Conservation (phyloP, 92 coral and sea anemone genomes). For the Virgularia gustaviana region DNA sequence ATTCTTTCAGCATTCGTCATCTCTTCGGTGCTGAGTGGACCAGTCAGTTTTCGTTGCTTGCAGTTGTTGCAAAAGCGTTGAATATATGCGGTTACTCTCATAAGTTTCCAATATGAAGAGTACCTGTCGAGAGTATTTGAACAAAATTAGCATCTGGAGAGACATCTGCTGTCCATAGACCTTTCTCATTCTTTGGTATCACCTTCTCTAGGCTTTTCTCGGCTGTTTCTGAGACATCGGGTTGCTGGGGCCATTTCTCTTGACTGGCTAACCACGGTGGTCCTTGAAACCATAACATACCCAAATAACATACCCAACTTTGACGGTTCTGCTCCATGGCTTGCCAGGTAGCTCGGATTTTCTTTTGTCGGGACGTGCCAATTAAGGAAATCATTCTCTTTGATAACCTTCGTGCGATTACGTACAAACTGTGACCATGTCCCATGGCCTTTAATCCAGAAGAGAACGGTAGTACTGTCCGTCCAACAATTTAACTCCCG, state of each 20-base stretch:
- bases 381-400: conserved; percentile 31
- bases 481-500: conserved; percentile 45
- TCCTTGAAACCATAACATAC: conserved; percentile 51
- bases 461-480: conserved; percentile 47
- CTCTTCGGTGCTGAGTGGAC: too few relatives aligned
- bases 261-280: conserved; percentile 41
- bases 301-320: too few relatives aligned
- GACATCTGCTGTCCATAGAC: not conserved
- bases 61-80: too few relatives aligned
- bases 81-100: too few relatives aligned
- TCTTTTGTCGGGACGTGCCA: conserved; percentile 52
- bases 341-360: conserved; percentile 50
- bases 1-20: too few relatives aligned
- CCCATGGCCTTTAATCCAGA: conserved; percentile 49
- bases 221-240: conserved; percentile 32
- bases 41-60: too few relatives aligned
- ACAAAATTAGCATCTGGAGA: not conserved
- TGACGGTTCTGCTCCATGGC: conserved; percentile 34
- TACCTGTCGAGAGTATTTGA: too few relatives aligned
- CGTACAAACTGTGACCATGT: too few relatives aligned
- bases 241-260: conserved; percentile 51
- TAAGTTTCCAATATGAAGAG: too few relatives aligned
- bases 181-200: not conserved
- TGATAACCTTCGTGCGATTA: too few relatives aligned
- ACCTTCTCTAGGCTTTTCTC: conserved; percentile 40